Percentiles rank a stretch among this genome's conserved stretches.
phyloP scores from a whole-genome alignment of 2,113 vertebrate species.

The Callipepla californica region DNA sequence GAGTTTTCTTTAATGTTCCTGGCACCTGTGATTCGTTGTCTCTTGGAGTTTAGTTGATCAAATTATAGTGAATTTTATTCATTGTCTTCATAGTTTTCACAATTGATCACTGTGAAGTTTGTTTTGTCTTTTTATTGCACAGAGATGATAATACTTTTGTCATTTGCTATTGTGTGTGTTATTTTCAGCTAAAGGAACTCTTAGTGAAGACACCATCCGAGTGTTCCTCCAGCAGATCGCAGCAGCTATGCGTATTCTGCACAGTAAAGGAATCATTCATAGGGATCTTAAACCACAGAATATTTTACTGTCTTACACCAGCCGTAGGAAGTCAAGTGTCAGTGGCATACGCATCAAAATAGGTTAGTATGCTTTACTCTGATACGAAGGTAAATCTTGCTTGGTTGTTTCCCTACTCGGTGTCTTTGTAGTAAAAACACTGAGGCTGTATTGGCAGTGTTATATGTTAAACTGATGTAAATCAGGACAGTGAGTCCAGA shows the following conservation, averaged over 20 bases:
- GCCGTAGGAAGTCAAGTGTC: conserved; percentile 87
- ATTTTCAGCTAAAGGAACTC: conserved; percentile 90
- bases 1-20: background rate
- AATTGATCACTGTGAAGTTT: background rate
- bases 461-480: background rate
- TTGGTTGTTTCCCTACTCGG: background rate
- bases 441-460: background rate
- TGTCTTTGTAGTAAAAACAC: background rate
- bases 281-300: conserved; percentile 97
- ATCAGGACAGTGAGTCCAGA: background rate
- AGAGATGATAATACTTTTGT: background rate
- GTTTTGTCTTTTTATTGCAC: background rate
- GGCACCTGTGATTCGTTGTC: background rate
- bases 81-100: background rate
- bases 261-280: conserved; percentile 97
- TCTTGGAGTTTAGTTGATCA: background rate
- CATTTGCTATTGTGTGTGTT: background rate
- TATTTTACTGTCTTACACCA: conserved; percentile 90
- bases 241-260: conserved; percentile 92
- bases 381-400: fast-evolving
- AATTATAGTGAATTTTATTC: no score
- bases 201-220: conserved; percentile 94
- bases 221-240: conserved; percentile 97
- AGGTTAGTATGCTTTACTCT: conserved; percentile 73
- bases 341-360: conserved; percentile 96